Evolutionary conservation across 2,113 vertebrate genomes (phyloP).

Genomic region (Octodon degus): DNA sequence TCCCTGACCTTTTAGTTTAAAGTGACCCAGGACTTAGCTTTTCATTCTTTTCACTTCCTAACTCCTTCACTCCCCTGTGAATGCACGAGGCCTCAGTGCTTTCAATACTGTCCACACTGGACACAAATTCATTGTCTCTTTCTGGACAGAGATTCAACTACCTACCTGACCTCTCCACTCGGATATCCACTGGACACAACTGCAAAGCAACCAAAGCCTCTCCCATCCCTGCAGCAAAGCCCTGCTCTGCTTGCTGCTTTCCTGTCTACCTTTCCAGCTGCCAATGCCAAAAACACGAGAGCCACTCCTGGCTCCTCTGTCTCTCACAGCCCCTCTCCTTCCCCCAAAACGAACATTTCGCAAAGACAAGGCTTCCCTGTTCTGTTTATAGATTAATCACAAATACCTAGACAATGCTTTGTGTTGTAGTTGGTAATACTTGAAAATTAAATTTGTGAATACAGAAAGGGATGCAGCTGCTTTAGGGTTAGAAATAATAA

Average conservation of each 20-base stretch:
- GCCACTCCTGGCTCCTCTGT: background rate
- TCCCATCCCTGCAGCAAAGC: background rate
- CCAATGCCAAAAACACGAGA: background rate
- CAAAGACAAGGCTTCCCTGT: background rate
- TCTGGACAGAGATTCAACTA: background rate
- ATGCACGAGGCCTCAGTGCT: background rate
- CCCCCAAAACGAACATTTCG: background rate
- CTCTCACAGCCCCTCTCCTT: background rate
- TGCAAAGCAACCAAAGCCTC: background rate
- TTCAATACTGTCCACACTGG: background rate
- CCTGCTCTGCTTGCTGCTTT: background rate
- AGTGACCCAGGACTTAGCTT: background rate
- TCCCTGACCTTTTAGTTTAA: background rate
- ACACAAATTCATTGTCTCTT: background rate
- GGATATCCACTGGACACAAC: background rate
- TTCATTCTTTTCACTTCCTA: background rate
- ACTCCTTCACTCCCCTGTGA: background rate
- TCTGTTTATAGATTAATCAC: background rate
- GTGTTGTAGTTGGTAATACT: background rate
- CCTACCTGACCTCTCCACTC: background rate
- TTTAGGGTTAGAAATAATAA: constrained; percentile 26
- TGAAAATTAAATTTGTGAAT: constrained; percentile 35
- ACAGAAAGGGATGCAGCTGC: background rate
- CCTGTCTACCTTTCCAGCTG: background rate
- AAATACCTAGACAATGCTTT: constrained; percentile 18